Evolutionary conservation across 2,797 vertebrate species (phyloP).

Genomic region (Ceyx erithaca): DNA sequence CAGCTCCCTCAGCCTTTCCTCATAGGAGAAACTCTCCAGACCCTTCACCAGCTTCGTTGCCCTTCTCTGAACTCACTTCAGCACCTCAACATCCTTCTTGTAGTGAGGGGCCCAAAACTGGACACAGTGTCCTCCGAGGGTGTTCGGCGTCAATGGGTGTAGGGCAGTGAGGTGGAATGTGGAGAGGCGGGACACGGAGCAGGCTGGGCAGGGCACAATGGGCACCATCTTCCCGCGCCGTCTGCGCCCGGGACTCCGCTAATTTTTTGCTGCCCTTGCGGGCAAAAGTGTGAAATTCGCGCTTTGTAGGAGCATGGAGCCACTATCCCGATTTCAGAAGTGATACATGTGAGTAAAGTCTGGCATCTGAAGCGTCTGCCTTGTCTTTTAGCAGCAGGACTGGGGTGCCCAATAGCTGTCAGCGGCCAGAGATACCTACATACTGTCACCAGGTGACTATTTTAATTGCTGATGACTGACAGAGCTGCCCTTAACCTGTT

Average conservation of each 20-base stretch:
- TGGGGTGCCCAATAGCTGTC: not conserved
- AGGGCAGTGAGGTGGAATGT: accelerated
- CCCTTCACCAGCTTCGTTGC: too few species aligned
- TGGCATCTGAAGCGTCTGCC: not conserved
- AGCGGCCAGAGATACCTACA: not conserved
- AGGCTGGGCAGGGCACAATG: not conserved
- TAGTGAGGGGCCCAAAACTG: too few species aligned
- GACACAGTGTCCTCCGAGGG: accelerated
- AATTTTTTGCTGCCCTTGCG: not conserved
- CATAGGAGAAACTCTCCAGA: too few species aligned
- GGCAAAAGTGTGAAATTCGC: not conserved
- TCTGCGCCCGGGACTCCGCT: accelerated
- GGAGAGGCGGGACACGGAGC: accelerated
- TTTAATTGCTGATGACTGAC: not conserved
- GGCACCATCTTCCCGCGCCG: accelerated
- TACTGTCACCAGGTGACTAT: not conserved
- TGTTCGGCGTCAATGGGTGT: not conserved
- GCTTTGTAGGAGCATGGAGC: not conserved
- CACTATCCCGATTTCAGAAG: not conserved
- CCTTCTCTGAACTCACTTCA: too few species aligned
- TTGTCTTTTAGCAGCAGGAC: not conserved
- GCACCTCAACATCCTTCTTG: too few species aligned
- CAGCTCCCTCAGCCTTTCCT: too few species aligned
- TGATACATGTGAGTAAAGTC: not conserved
- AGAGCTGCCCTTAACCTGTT: not conserved